Evolutionary conservation across 1,140 invertebrate species (phyloP), one percentile per base, ranked within the genome.

Genomic region (Orussus abietinus): DNA sequence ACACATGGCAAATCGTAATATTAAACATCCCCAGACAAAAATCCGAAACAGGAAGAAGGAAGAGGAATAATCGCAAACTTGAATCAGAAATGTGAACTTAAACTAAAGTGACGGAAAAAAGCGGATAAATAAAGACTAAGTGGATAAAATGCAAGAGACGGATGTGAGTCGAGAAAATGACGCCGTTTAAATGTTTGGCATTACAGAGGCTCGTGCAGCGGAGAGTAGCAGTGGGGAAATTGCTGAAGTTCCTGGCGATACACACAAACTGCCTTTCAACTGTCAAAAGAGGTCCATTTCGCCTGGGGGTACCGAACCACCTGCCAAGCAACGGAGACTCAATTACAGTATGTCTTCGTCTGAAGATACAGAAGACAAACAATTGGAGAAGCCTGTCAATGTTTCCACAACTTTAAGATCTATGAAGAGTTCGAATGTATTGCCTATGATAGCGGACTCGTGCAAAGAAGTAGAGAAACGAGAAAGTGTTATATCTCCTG

Each of bases 131-230:
- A 41, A 34, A 40, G 38, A 40, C 14, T 22, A 42, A 37, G 42
- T 30, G 19, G 29, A 48, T 21, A 21, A 12, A 20, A 15, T 42
- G 45, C 29, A 26, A 35, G 29, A 45, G 38, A 31, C 29, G 40
- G 38, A 36, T 51, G 31, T 42, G 29, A 41, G 26, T 21, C 19
- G 33, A 55, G 38, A 47, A 43, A 62, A 63, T 63, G 55, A 63
- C 55, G 50, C 45, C 49, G 40, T 61, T 54, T 53, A 44, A 45
- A 65, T 64, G 53, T 62, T 70, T 70, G 66, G 49, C 61, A 66
- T 72, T 70, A 55, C 65, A 72, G 69, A 69, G 51, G 38, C 47
- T 45, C 57, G 42, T 64, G 53, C 51, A 45, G 55, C 42, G 52
- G 60, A 56, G 39, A 59, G 42, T 57, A 55, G 46, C 47, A 59